Base-by-base conservation (phyloP, 30 jellyfish, hydroid and myxozoan species). In the Chrysaora quinquecirrha region DNA sequence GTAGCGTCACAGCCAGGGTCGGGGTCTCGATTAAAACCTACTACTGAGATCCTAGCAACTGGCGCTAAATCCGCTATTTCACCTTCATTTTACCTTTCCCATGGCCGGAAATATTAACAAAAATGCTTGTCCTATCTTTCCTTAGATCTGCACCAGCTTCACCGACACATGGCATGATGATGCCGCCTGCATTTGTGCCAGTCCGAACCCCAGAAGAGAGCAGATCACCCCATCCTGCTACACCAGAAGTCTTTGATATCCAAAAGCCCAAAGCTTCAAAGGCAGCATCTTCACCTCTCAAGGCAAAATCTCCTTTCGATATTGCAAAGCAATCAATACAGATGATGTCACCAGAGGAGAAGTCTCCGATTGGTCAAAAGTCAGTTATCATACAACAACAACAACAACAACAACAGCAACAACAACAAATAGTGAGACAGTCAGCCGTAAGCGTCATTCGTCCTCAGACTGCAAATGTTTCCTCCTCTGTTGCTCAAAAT, bases 71-170 rank as follows among this genome's bases (percentile, higher is more conserved):
- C n/a, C n/a, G n/a, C n/a, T n/a, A n/a, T n/a, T n/a, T n/a, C n/a
- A n/a, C n/a, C n/a, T n/a, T n/a, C n/a, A n/a, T n/a, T n/a, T n/a
- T n/a, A n/a, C n/a, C n/a, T n/a, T n/a, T n/a, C n/a, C n/a, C n/a
- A n/a, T n/a, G n/a, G n/a, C n/a, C n/a, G n/a, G n/a, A n/a, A n/a
- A n/a, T n/a, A n/a, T n/a, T n/a, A n/a, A n/a, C n/a, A n/a, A n/a
- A n/a, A n/a, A n/a, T n/a, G n/a, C n/a, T n/a, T n/a, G n/a, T n/a
- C n/a, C n/a, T 30, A 19, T 58, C 35, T 38, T 16, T 32, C 14
- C 56, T 64, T 25, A 94, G 99, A 83, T 94, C 99, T 66, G 99
- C 99, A 0, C 99, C 99, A 21, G 99, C 96, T 7, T 94, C 99
- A 21, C 99, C 99, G 22, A 94, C 99, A 2, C 99, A 94, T 69